Base-by-base conservation (phyloP, 2,888 invertebrate species). In the Empis stercorea region DNA sequence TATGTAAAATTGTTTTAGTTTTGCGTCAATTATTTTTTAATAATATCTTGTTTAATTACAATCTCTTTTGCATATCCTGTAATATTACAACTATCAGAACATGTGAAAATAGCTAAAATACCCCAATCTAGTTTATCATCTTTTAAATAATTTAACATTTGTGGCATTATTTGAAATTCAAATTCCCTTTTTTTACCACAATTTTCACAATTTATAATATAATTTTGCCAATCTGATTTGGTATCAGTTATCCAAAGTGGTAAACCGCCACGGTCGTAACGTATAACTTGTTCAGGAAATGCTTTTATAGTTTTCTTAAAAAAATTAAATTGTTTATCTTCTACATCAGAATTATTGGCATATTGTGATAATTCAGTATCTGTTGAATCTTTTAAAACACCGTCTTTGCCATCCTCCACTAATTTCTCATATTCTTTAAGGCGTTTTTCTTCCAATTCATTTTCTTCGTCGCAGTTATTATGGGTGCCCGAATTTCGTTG, bases 81-180 rank as follows among this genome's bases (percentile, higher is more conserved):
- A 48, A 68, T 58, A 50, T 65, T 65, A 62, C 95, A 97, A 66
- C 84, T 89, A 15, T 74, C 71, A 60, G 76, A 74, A 63, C 97
- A 97, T 1, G 92, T 91, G 65, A 85, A 97, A 20, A 96, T 68
- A 42, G 78, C 78, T 44, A 97, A 65, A 15, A 87, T 79, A 17
- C 95, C 96, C 91, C 93, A 96, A 68, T 97, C 96, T 43, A 95
- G 71, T 58, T 73, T 74, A 34, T 84, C 80, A 51, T 84, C 74
- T 51, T 79, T 73, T 20, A 88, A 72, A 56, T 78, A 75, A 59
- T 80, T 80, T 17, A 91, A 64, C 50, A 87, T 69, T 64, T 89
- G 88, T 1, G 89, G 88, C 82, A 89, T 83, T 43, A 93, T 74
- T 81, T 91, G 91, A 69, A 92, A 94, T 72, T 97, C 96, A 74